Percentiles rank a stretch among this genome's conserved stretches.
phyloP scores from a whole-genome alignment of 2,797 vertebrate species.

The Bufotes viridis region DNA sequence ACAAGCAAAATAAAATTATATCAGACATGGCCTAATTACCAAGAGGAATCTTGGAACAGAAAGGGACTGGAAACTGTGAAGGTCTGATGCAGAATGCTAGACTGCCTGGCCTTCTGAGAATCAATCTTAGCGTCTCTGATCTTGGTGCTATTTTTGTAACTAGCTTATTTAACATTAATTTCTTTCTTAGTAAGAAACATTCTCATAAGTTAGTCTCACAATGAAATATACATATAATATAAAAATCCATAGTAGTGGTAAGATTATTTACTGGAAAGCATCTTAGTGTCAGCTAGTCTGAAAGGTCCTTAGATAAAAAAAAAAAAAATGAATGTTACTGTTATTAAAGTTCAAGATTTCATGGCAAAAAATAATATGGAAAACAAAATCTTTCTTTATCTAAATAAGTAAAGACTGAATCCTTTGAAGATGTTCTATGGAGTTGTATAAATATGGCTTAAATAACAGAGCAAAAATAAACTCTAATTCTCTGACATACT shows the following conservation, averaged over 20 bases:
- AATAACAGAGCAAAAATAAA: background rate
- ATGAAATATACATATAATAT: background rate
- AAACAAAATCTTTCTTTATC: background rate
- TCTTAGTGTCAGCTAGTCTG: background rate
- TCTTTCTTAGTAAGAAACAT: background rate
- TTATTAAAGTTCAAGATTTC: background rate
- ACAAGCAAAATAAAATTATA: constrained; percentile 17
- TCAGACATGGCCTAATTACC: constrained; percentile 34
- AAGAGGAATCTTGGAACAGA: background rate
- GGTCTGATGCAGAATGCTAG: background rate
- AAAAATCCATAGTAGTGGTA: background rate
- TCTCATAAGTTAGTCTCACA: background rate
- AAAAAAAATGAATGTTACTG: background rate
- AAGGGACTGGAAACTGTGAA: background rate
- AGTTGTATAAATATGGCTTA: background rate
- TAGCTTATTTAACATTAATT: background rate
- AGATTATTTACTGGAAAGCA: background rate
- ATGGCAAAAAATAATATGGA: background rate
- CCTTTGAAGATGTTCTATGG: background rate
- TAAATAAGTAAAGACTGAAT: constrained; percentile 1
- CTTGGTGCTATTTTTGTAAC: background rate
- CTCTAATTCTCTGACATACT: background rate
- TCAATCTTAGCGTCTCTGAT: constrained; percentile 15
- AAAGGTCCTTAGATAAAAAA: constrained; percentile 4
- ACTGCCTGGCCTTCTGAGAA: background rate